Evolutionary conservation across 2,797 vertebrate genomes (phyloP), one percentile per base, ranked within the genome.

Genomic region (Acipenser oxyrinchus): DNA sequence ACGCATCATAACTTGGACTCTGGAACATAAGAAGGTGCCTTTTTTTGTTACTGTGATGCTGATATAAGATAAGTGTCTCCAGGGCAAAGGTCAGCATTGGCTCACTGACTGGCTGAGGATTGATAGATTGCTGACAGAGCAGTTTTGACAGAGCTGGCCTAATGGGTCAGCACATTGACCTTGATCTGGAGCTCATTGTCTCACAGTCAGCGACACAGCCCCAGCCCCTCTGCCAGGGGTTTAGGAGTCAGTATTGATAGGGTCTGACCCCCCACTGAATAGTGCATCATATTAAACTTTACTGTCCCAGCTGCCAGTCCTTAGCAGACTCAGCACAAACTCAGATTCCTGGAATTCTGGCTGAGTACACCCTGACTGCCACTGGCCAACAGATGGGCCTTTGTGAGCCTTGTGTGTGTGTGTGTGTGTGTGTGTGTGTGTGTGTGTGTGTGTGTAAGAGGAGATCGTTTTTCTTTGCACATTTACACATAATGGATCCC

Each of bases 51-150:
- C 51, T 52, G 49, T 53, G 64, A 66, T 76, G 76, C 74, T 76
- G 73, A 78, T 68, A 71, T 66, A 77, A 73, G 74, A 79, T 74
- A 76, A 77, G 72, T 74, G 77, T 71, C 62, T 59, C 49, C 57
- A 68, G 75, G 74, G 72, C 66, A 69, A 61, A 74, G 76, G 76
- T 77, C 69, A 71, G 23, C 55, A 66, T 66, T 68, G 68, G 66
- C 59, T 57, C 59, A 48, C 48, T 60, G 60, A 60, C 49, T 10
- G 48, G 55, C 55, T 66, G 61, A 48, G 48, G 8, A 72, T 66
- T 82, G 81, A 87, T 76, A 68, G 73, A 86, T 82, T 78, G 68
- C 70, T 82, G 82, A 81, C 83, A 83, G 6, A 11, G 55, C 12
- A 83, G 82, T 77, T 81, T 79, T 69, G 72, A 37, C 23, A 37